A percentile compares a stretch with the other conserved stretches of the same genome.
Conservation (phyloP, 2,113 vertebrate species). For the Serinus canaria region DNA sequence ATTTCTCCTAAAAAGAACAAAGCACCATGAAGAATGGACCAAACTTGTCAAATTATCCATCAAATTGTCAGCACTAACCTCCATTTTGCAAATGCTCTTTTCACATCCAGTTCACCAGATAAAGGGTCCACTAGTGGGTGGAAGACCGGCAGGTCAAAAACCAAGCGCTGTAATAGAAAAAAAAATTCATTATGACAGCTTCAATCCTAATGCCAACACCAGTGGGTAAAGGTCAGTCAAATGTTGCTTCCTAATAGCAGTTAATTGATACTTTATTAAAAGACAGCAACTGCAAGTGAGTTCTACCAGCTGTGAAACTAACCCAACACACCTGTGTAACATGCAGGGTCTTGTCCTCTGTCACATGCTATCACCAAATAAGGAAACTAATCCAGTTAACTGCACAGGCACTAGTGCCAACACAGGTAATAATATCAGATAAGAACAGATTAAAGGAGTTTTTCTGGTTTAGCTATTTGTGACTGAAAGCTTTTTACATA, state of each 20-base stretch:
- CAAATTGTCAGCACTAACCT: conserved; percentile 75
- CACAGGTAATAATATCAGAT: background rate
- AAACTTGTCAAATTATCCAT: background rate
- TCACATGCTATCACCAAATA: background rate
- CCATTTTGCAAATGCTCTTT: conserved; percentile 96
- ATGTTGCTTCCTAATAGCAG: background rate
- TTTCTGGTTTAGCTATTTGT: conserved; percentile 6
- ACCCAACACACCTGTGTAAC: background rate
- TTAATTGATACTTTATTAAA: background rate
- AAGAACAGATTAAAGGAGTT: conserved; percentile 18
- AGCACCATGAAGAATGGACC: background rate
- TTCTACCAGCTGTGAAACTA: background rate
- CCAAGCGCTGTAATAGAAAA: conserved; percentile 80
- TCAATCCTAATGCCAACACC: background rate
- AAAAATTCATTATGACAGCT: background rate
- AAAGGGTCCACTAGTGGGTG: conserved; percentile 92
- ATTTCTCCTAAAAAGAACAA: conserved; percentile 81
- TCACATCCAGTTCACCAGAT: conserved; percentile 95
- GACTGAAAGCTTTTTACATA: background rate
- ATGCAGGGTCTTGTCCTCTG: background rate
- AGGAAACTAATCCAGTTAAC: conserved; percentile 22
- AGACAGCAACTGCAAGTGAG: background rate
- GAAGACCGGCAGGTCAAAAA: conserved; percentile 96
- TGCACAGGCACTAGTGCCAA: background rate
- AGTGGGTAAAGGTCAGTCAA: background rate